phyloP scores from a whole-genome alignment of 2,888 invertebrate genomes.

The Dione juno region DNA sequence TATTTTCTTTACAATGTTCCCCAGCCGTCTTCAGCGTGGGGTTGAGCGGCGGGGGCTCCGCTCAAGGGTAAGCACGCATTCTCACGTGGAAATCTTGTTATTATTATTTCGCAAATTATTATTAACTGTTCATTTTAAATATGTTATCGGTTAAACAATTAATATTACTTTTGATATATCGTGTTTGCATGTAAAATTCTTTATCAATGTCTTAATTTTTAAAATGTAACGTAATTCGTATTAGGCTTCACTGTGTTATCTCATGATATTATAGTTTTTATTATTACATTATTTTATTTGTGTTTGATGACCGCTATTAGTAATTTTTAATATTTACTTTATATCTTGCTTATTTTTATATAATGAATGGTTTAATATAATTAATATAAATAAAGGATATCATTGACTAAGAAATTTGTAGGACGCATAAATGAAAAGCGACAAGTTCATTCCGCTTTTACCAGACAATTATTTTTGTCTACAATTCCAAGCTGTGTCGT shows the following conservation, averaged over 20 bases:
- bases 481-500: constrained; percentile 26
- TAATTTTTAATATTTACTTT: no score
- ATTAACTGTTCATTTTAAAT: constrained; percentile 10
- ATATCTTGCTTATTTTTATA: neutral
- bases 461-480: constrained; percentile 46
- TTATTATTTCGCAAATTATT: constrained; percentile 28
- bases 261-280: no score
- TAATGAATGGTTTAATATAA: neutral
- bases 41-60: constrained; percentile 49
- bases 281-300: no score
- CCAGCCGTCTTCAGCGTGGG: constrained; percentile 44
- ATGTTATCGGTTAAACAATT: neutral
- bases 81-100: constrained; percentile 46
- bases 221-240: neutral
- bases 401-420: neutral
- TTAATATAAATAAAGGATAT: neutral
- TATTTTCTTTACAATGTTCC: constrained; percentile 48
- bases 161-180: neutral
- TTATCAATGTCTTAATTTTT: neutral
- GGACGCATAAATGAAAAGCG: constrained; percentile 12
- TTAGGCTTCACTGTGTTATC: neutral
- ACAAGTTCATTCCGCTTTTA: constrained; percentile 23
- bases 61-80: constrained; percentile 46
- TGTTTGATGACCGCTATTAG: no score
- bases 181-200: neutral